Evolutionary conservation across 2,797 vertebrate species (phyloP), one percentile per base, ranked within the genome.

Genomic region (Oreortyx pictus): DNA sequence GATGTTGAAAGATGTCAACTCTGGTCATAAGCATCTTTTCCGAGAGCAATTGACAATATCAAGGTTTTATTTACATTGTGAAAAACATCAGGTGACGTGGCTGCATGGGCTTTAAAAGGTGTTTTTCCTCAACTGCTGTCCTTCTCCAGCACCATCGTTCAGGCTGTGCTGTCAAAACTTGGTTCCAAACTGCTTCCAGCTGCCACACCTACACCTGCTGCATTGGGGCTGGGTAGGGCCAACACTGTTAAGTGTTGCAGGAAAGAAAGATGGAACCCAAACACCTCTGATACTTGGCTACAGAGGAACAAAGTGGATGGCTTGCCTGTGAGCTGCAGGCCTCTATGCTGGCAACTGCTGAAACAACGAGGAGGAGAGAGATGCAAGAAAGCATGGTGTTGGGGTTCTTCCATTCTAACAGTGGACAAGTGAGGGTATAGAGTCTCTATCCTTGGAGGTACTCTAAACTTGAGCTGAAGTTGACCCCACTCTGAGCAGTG

Each of bases 321-420:
- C 22, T 14, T 47, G 14, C 23, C 23, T 9, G 2, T 0, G 1
- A 41, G 37, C 43, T 76, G 39, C 39, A 41, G 39, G 12, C 39
- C 39, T 41, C 39, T 54, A 2, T 27, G 31, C 7, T 83, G 24
- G 43, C 43, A 89, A 33, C 12, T 70, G 54, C 33, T 49, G 31
- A 31, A 5, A 15, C 12, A 39, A 52, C 5, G 39, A 17, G 43
- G 6, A 76, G 31, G 54, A 60, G 49, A 46, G 39, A 41, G 39
- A 14, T 41, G 13, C 39, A 41, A 46, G 46, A 46, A 46, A 46
- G 20, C 44, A 46, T 46, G 46, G 46, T 46, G 46, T 46, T 46
- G 18, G 6, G 0, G 0, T 0, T 20, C 57, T 43, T 33, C 33
- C 9, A 11, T 15, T 17, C 1, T 35, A 29, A 35, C 7, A 50